phyloP scores from a whole-genome alignment of 2,888 invertebrate genomes.

The Agriopis marginaria region DNA sequence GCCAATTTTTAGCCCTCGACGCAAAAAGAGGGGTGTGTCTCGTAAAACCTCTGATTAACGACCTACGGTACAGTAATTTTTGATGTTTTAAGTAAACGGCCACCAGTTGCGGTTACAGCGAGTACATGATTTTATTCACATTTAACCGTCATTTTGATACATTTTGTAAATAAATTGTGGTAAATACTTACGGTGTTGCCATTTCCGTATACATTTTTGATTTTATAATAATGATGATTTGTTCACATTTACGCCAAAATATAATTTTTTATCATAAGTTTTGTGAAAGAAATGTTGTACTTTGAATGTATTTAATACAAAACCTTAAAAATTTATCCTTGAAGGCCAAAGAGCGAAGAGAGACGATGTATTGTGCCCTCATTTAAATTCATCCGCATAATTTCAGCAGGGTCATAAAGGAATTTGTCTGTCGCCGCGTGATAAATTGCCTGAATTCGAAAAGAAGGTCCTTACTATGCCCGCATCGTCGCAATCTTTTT shows the following conservation, averaged over 20 bases:
- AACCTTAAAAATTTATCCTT: background rate
- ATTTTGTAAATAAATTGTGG: slow-evolving; percentile 3
- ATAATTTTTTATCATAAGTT: too few relatives aligned
- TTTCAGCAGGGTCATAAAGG: slow-evolving; percentile 23
- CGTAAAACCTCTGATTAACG: too few relatives aligned
- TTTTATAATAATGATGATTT: background rate
- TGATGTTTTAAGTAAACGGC: too few relatives aligned
- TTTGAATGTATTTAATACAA: background rate
- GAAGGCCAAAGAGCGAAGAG: background rate
- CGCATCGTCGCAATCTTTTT: slow-evolving; percentile 47
- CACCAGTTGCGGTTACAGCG: slow-evolving; percentile 11
- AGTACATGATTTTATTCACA: slow-evolving; percentile 23
- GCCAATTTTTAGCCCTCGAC: too few relatives aligned
- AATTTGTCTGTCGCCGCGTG: slow-evolving; percentile 34
- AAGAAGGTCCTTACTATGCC: slow-evolving; percentile 17
- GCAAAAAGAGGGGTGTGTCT: too few relatives aligned
- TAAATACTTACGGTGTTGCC: too few relatives aligned
- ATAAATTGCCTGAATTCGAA: slow-evolving; percentile 31
- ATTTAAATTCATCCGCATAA: slow-evolving; percentile 24
- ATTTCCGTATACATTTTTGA: slow-evolving; percentile 9
- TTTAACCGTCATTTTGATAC: slow-evolving; percentile 1
- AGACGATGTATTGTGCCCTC: slow-evolving; percentile 1
- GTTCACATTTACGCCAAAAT: background rate
- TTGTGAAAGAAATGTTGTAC: background rate
- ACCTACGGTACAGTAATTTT: too few relatives aligned